Conservation (phyloP, 2,113 vertebrate genomes). For the Ancistrus triradiatus region DNA sequence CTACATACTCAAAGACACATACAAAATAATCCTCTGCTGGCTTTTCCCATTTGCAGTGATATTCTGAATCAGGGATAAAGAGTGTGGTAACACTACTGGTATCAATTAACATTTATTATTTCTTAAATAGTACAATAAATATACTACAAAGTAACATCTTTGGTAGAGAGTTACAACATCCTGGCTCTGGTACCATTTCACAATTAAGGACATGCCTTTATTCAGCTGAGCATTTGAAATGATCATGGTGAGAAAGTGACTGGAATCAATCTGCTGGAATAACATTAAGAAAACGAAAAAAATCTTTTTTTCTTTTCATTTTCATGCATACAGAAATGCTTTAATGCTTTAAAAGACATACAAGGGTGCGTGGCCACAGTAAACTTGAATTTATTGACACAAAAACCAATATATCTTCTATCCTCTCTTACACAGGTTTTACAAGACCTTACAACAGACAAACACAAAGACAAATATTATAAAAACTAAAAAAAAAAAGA, state of each 20-base stretch:
- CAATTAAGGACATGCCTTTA: constrained; percentile 60
- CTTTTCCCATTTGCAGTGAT: not conserved
- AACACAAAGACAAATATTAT: constrained; percentile 59
- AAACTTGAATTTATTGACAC: constrained; percentile 91
- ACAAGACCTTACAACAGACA: constrained; percentile 72
- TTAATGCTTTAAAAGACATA: constrained; percentile 83
- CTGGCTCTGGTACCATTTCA: constrained; percentile 65
- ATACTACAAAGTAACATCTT: constrained; percentile 75
- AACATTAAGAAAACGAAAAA: constrained; percentile 69
- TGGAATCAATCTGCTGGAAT: constrained; percentile 54
- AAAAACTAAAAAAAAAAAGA: constrained; percentile 56
- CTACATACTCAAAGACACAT: not conserved
- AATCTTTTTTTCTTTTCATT: constrained; percentile 65
- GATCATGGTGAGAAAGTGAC: constrained; percentile 41
- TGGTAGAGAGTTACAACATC: constrained; percentile 72
- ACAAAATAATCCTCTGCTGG: not conserved
- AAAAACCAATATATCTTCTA: constrained; percentile 80
- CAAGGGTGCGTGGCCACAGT: constrained; percentile 83
- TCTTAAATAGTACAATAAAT: constrained; percentile 82
- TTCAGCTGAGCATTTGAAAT: constrained; percentile 51
- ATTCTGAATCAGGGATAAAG: constrained; percentile 50
- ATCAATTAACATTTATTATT: constrained; percentile 75
- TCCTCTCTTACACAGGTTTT: constrained; percentile 87
- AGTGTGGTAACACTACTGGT: constrained; percentile 71
- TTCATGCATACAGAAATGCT: constrained; percentile 80